These are phyloP conservation scores for Aspidiotus rigidus DNA, from an alignment of 2,888 invertebrate genomes.

Conservation along the genomic window DNA sequence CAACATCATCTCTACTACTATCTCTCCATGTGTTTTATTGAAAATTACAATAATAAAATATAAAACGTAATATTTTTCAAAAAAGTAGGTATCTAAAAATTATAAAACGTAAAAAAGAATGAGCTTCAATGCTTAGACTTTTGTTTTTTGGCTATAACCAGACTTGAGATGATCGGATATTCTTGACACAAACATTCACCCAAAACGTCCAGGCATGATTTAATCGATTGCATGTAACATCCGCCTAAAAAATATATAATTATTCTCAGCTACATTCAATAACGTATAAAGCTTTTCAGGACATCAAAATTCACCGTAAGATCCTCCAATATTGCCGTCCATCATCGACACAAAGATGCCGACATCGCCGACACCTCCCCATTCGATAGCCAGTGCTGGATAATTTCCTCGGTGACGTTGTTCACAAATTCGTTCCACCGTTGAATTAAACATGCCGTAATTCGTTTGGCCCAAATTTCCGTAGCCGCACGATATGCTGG, in stretches of 20 bases:
- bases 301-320: slow-evolving; percentile 10
- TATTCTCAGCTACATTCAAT: background rate
- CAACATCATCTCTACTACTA: too few relatives aligned
- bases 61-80: too few relatives aligned
- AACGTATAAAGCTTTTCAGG: background rate
- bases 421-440: slow-evolving; percentile 36
- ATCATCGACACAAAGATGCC: slow-evolving; percentile 34
- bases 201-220: slow-evolving; percentile 27
- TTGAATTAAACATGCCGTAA: slow-evolving; percentile 36
- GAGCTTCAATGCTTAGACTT: background rate
- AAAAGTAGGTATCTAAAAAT: too few relatives aligned
- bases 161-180: slow-evolving; percentile 15
- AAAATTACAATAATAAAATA: too few relatives aligned
- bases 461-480: slow-evolving; percentile 36
- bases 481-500: slow-evolving; percentile 35
- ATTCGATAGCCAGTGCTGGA: slow-evolving; percentile 36
- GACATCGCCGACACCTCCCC: slow-evolving; percentile 36
- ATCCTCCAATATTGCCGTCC: slow-evolving; percentile 30
- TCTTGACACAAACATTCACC: slow-evolving; percentile 22
- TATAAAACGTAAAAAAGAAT: background rate
- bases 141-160: slow-evolving; percentile 4
- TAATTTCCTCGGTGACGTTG: slow-evolving; percentile 26
- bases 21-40: too few relatives aligned
- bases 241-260: slow-evolving; percentile 9
- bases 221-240: slow-evolving; percentile 23